Evolutionary conservation across 1,140 invertebrate species (phyloP), one percentile per base, ranked within the genome.

Genomic region (Archivesica marissinica): DNA sequence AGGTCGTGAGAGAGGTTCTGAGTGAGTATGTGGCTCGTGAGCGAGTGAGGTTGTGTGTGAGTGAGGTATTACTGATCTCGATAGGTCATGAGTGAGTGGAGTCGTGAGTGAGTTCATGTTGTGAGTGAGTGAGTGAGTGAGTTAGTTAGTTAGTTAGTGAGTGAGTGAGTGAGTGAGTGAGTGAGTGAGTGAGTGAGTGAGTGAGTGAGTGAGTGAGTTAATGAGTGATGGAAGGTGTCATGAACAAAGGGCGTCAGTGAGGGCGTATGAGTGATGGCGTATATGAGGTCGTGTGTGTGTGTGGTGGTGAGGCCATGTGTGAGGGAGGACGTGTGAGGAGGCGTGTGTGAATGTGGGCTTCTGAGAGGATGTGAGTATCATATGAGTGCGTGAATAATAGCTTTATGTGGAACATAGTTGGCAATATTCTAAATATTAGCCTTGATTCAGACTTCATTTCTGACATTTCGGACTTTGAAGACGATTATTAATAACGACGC

Each of bases 111-210:
- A n/a, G n/a, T n/a, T n/a, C n/a, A n/a, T n/a, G n/a, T n/a, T 47
- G 44, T 47, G 20, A 47, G 44, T 47, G 7, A 23, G 56, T 11
- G 56, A 59, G 56, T 59, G 56, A 23, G 7, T n/a, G 23, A 23
- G 56, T 59, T 9, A 47, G 56, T 59, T 9, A 59, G 56, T 59
- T 9, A 59, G 56, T 59, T 9, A 59, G 56, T 59, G 56, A 59
- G 56, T 59, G 56, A 59, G 56, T 59, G 56, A 59, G 56, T 59
- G 56, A 59, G 56, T 59, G 56, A 59, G 56, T 59, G 56, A 59
- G 56, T 59, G 56, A 59, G 56, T 59, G 56, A 59, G 56, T 59
- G 56, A 59, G 56, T 59, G 56, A 59, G 56, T 59, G 56, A 59
- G 56, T 59, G 56, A 59, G 56, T 59, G 56, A 59, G 56, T 59